These are phyloP conservation scores for Synaphobranchus kaupii DNA, from an alignment of 2,797 vertebrate species.

Conservation along the genomic window DNA sequence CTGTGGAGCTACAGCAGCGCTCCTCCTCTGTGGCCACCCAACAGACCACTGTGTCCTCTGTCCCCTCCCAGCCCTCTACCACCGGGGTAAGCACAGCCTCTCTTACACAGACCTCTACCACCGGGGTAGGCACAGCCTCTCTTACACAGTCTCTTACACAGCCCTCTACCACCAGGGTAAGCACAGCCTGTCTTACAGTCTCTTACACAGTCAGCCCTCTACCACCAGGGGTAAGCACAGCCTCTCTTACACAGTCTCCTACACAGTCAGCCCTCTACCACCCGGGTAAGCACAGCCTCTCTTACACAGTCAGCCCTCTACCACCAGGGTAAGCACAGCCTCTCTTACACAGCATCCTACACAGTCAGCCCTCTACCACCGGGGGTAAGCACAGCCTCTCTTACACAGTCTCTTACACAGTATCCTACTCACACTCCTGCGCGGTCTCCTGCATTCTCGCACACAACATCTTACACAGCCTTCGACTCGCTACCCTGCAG, in stretches of 20 bases:
- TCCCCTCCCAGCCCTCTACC: slow-evolving; percentile 95
- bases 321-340: neutral
- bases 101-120: neutral
- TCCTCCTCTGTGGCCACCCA: slow-evolving; percentile 96
- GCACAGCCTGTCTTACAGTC: slow-evolving; percentile 37
- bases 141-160: slow-evolving; percentile 58
- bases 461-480: neutral
- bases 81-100: slow-evolving; percentile 60
- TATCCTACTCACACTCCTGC: too few relatives aligned
- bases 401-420: too few relatives aligned
- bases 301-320: neutral
- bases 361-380: neutral
- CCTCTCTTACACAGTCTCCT: neutral
- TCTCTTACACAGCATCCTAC: neutral
- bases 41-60: slow-evolving; percentile 92
- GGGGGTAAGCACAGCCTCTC: too few relatives aligned
- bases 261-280: neutral
- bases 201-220: neutral
- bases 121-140: neutral
- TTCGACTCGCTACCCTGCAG: neutral
- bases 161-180: slow-evolving; percentile 93
- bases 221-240: neutral
- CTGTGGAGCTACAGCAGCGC: slow-evolving; percentile 90
- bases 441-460: too few relatives aligned
- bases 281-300: neutral